Percentiles rank a stretch among this genome's conserved stretches.
Conservation (phyloP, 2,113 vertebrate species). For the Brachypodius melanocephalos region DNA sequence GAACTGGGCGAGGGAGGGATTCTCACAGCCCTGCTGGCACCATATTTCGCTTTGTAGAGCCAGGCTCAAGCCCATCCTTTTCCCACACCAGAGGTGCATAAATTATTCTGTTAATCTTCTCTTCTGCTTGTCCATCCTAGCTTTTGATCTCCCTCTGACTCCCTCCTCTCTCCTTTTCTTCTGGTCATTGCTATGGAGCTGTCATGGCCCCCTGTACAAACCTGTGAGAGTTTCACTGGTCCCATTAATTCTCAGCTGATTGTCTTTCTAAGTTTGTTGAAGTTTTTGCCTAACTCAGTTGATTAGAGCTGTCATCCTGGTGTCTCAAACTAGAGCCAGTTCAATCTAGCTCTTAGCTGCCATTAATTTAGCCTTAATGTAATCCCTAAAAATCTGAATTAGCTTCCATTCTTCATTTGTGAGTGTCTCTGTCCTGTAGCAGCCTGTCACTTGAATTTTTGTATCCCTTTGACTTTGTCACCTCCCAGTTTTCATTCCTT, state of each 20-base stretch:
- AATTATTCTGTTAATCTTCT: neutral
- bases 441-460: neutral
- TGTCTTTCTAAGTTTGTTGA: neutral
- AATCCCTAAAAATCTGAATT: neutral
- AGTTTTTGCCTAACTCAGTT: neutral
- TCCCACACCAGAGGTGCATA: neutral
- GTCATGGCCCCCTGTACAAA: accelerated
- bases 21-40: neutral
- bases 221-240: neutral
- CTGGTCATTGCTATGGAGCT: neutral
- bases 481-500: neutral
- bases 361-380: neutral
- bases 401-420: neutral
- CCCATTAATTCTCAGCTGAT: neutral
- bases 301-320: neutral
- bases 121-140: neutral
- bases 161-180: neutral
- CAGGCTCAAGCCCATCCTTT: neutral
- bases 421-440: neutral
- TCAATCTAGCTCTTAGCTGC: neutral
- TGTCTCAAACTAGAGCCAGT: neutral
- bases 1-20: neutral
- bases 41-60: neutral
- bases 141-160: neutral
- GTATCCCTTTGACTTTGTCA: neutral